Conservation (phyloP, 2,113 vertebrate species). For the Odocoileus hemionus region DNA sequence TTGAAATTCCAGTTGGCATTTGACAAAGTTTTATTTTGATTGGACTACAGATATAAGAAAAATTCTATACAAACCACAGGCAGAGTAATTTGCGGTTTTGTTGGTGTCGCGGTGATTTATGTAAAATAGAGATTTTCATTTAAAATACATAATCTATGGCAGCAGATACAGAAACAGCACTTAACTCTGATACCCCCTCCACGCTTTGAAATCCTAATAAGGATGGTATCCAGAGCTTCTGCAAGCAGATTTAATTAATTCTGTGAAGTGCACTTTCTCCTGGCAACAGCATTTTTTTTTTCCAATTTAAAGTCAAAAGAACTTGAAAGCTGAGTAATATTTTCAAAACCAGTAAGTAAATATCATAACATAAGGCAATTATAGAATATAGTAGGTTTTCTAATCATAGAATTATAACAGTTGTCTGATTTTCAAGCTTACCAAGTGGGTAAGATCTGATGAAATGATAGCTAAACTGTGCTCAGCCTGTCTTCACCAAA, state of each 20-base stretch:
- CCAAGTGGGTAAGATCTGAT: conserved; percentile 27
- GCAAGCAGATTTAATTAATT: conserved; percentile 13
- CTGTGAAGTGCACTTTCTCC: background rate
- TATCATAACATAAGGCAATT: background rate
- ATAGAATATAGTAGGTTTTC: background rate
- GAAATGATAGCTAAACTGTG: background rate
- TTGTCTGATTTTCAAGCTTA: background rate
- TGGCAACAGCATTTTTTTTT: background rate
- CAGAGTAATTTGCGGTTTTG: background rate
- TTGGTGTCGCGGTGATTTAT: background rate
- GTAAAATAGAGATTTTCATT: conserved; percentile 29
- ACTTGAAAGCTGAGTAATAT: conserved; percentile 52
- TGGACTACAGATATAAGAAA: background rate
- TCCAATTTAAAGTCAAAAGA: conserved; percentile 45
- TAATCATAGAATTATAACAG: background rate
- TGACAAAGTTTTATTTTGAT: conserved; percentile 42
- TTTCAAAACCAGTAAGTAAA: conserved; percentile 46
- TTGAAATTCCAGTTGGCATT: conserved; percentile 5
- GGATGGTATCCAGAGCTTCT: background rate
- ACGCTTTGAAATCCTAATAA: conserved; percentile 18
- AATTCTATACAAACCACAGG: background rate
- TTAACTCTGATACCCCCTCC: conserved; percentile 10
- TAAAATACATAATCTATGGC: background rate
- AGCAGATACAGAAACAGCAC: background rate
- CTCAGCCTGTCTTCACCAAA: background rate